These are phyloP conservation scores for pig (Sus scrofa) DNA, from an alignment of 2,113 vertebrate species.

Conservation along the genomic window T2T-Sscrofa CM000813.6:24584001-24584500, in stretches of 20 bases:
- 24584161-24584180: neutral
- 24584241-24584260: neutral
- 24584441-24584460: conserved; percentile 57
- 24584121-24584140: neutral
- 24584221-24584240: neutral
- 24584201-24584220: neutral
- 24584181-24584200: neutral
- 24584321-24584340: neutral
- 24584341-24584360: neutral
- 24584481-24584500: conserved; percentile 27
- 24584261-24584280: neutral
- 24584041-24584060: neutral
- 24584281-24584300: neutral
- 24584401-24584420: conserved; percentile 54
- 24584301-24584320: neutral
- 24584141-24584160: neutral
- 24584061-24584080: neutral
- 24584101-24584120: neutral
- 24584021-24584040: neutral
- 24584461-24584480: conserved; percentile 41
- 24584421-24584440: neutral
- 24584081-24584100: neutral
- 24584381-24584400: conserved; percentile 53
- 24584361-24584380: conserved; percentile 20
- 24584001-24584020: neutral